Evolutionary conservation across 2,888 invertebrate species (phyloP), one percentile per base, ranked within the genome.

Genomic region (Zele albiditarsus): DNA sequence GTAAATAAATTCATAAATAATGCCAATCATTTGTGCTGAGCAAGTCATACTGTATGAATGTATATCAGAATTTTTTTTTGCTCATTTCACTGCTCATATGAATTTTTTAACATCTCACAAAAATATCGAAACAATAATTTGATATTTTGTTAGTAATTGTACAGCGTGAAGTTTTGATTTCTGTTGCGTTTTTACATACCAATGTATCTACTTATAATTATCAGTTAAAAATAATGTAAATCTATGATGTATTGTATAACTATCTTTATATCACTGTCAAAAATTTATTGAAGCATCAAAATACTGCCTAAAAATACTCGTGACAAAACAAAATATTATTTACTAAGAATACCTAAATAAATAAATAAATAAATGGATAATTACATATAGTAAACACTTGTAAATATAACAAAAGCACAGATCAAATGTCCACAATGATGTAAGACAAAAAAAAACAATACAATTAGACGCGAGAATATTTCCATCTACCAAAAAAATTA

Each of bases 351-450:
- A 20, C 38, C 53, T 57, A 66, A 27, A 71, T 57, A 73, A 70
- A 78, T 70, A 71, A 74, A 76, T 49, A 73, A 20, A 46, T 60
- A 69, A 60, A 66, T 46, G 2, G 65, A 31, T 62, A 16, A 62
- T 28, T 62, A 49, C 49, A 73, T 31, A 49, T 31, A 60, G 25
- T 53, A 63, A 16, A 49, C 60, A 76, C 75, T 70, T 84, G 84
- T 84, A 84, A 82, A 85, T 84, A 84, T 75, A 31, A 28, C 10
- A 27, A 60, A 60, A 60, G 28, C 31, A 38, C 23, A 63, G 20
- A 20, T 20, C 53, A 20, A n/a, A 38, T 63, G 31, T 63, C 38
- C 63, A 63, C 12, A 28, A 62, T 10, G 23, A 31, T 20, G 10
- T n/a, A 8, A 0, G 33, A 63, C 4, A 5, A 5, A 31, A 63